Evolutionary conservation across 2,113 vertebrate genomes (phyloP).

Genomic region (Mixornis gularis): DNA sequence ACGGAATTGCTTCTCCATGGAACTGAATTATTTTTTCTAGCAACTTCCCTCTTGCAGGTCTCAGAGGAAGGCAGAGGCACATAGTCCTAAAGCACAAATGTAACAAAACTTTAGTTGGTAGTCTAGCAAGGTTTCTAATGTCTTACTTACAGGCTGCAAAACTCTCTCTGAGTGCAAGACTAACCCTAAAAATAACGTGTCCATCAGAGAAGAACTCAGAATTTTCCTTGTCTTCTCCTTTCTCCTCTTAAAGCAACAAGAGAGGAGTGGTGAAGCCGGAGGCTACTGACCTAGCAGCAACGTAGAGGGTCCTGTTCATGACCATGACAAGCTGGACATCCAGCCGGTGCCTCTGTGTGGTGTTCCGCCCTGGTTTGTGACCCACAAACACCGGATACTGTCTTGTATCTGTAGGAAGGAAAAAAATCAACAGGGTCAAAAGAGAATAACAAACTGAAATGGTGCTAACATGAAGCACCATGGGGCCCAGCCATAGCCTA

Average conservation of each 20-base stretch:
- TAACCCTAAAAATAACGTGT: not conserved
- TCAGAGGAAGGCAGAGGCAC: not conserved
- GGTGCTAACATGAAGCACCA: not conserved
- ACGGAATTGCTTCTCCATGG: rapidly evolving
- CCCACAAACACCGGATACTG: constrained; percentile 98
- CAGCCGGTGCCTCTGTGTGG: constrained; percentile 92
- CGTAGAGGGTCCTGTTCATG: constrained; percentile 93
- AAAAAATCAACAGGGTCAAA: not conserved
- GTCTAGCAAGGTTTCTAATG: not conserved
- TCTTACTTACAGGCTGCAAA: not conserved
- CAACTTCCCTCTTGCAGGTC: not conserved
- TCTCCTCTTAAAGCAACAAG: not conserved
- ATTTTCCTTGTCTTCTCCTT: not conserved
- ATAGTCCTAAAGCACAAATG: not conserved
- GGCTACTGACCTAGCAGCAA: constrained; percentile 87
- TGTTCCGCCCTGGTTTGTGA: constrained; percentile 96
- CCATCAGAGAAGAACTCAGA: not conserved
- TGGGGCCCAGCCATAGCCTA: not conserved
- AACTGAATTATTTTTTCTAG: not conserved
- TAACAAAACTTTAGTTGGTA: not conserved
- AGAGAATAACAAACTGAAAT: not conserved
- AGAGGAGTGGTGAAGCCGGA: not conserved
- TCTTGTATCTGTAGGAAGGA: constrained; percentile 85
- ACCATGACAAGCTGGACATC: constrained; percentile 95
- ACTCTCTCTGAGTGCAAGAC: not conserved